phyloP scores from a whole-genome alignment of 2,113 vertebrate genomes.

The Cyprinodon brontotheroides region DNA sequence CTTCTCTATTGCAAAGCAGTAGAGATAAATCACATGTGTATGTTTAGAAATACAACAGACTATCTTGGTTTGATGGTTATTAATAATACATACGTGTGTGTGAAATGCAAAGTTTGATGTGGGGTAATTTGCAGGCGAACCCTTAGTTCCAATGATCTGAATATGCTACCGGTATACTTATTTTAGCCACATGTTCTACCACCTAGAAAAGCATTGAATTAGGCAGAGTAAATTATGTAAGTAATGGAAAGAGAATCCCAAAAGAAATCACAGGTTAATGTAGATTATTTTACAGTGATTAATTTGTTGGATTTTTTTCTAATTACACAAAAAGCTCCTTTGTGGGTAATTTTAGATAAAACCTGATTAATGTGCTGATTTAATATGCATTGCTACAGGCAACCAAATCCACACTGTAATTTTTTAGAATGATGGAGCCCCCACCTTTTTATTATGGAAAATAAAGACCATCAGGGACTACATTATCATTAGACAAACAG shows the following conservation, averaged over 20 bases:
- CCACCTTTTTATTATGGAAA: constrained; percentile 29
- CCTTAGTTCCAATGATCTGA: neutral
- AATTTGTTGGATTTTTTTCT: neutral
- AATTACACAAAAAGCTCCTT: neutral
- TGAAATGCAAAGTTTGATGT: too few species aligned
- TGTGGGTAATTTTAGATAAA: neutral
- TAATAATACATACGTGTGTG: too few species aligned
- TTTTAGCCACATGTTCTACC: neutral
- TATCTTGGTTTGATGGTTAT: too few species aligned
- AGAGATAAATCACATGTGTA: too few species aligned
- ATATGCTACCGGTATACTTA: neutral
- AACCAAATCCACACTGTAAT: neutral
- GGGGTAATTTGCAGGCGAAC: too few species aligned
- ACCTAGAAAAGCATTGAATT: neutral
- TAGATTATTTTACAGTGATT: neutral
- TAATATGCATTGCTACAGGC: neutral
- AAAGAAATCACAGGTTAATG: neutral
- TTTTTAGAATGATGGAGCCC: neutral
- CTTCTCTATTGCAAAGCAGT: too few species aligned
- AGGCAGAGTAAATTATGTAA: neutral
- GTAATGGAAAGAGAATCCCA: neutral
- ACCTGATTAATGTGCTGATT: neutral
- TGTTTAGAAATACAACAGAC: too few species aligned
- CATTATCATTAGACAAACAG: constrained; percentile 49
- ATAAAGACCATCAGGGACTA: constrained; percentile 24